Base-by-base conservation (phyloP, 2,113 vertebrate genomes). In the Pygathrix nemaeus region DNA sequence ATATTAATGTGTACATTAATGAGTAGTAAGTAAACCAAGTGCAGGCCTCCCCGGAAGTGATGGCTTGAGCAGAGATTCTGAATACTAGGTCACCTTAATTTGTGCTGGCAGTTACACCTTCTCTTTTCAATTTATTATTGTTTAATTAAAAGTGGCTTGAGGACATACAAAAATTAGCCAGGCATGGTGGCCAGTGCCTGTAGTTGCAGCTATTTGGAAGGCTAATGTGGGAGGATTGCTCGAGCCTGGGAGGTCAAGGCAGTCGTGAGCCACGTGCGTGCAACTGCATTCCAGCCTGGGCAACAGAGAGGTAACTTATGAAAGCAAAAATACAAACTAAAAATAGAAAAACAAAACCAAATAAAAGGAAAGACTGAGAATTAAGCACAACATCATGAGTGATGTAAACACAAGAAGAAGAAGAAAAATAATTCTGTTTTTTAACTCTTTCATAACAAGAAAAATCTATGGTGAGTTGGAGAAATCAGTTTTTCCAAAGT, bases 71-170 rank as follows among this genome's bases (percentile, higher is more conserved):
- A 30, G 27, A 57, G 64, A 75, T 52, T 68, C 52, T 48, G 16
- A 85, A 20, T 16, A 59, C 14, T 40, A 32, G 20, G 17, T 87
- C 32, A 32, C 84, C 50, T 40, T 92, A 45, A 82, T 48, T 72
- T 86, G n/a, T 61, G 20, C 50, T 55, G 13, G 3, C 13, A 40
- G 20, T 88, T 80, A 55, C 5, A 6, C 32, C 14, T 48, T 59
- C 11, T 80, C 25, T 82, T 91, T 90, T 81, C 5, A 59, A 68
- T 82, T 76, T 30, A 66, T 55, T 68, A 81, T 27, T 86, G 23
- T n/a, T 93, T 89, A 96, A 88, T 85, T 96, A 27, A 75, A 96
- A 88, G 61, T 52, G 18, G 38, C 14, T 48, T 66, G 32, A 66
- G 25, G 16, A 64, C 61, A 14, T 32, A 32, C 27, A 32, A 64